These are phyloP conservation scores for Abscondita cerata DNA, from an alignment of 2,888 invertebrate genomes.

Conservation along the genomic window DNA sequence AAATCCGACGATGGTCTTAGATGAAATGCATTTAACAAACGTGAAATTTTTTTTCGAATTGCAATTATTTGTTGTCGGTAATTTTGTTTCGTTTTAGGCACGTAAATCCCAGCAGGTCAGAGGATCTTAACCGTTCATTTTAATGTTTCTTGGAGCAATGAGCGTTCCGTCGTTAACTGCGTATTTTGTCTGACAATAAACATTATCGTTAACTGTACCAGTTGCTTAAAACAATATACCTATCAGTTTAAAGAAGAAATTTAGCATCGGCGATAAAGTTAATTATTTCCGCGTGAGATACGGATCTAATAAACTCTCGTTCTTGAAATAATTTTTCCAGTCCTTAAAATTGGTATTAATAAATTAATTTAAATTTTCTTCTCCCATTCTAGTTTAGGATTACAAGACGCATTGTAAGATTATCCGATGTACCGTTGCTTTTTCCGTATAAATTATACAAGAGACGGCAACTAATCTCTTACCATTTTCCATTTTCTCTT, in stretches of 20 bases:
- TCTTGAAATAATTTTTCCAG: too few species aligned
- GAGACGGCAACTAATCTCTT: conserved; percentile 52
- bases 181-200: conserved; percentile 52
- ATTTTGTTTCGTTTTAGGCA: conserved; percentile 1
- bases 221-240: conserved; percentile 25
- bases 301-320: conserved; percentile 42
- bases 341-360: too few species aligned
- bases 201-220: conserved; percentile 51
- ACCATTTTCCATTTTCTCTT: conserved; percentile 52
- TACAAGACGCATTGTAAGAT: conserved; percentile 51
- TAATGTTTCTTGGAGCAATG: conserved; percentile 49
- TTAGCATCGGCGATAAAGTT: not conserved
- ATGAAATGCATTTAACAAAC: too few species aligned
- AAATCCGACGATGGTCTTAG: too few species aligned
- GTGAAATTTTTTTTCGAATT: too few species aligned
- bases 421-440: conserved; percentile 53
- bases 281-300: not conserved
- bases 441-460: conserved; percentile 55
- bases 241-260: too few species aligned
- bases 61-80: not conserved
- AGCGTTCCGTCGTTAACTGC: conserved; percentile 53
- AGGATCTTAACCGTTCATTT: conserved; percentile 37
- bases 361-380: too few species aligned
- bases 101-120: conserved; percentile 18
- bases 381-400: conserved; percentile 39